Percentiles rank a stretch among this genome's conserved stretches.
Conservation (phyloP, 1,140 invertebrate species). For the Diachasma alloeum region DNA sequence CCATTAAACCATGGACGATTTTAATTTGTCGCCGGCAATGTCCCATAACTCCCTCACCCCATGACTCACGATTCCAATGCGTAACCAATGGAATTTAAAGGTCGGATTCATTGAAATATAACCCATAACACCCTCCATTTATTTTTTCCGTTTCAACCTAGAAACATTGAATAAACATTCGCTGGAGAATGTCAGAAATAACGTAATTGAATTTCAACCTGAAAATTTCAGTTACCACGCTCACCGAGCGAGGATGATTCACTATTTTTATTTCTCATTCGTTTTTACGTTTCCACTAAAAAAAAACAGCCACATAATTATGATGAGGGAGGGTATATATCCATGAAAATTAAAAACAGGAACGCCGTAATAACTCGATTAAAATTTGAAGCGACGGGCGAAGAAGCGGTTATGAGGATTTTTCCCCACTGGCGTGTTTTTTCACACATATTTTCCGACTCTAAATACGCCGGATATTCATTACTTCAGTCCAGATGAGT, state of each 20-base stretch:
- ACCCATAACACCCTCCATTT: neutral
- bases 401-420: neutral
- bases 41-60: neutral
- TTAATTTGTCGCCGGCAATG: slow-evolving; percentile 37
- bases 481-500: neutral
- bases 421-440: neutral
- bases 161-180: neutral
- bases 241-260: neutral
- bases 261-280: neutral
- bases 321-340: neutral
- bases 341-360: neutral
- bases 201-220: neutral
- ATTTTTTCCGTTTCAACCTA: neutral
- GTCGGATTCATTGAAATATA: slow-evolving; percentile 26
- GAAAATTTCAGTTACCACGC: neutral
- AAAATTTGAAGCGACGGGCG: neutral
- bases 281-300: neutral
- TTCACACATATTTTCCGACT: no score
- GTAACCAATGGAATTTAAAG: slow-evolving; percentile 29
- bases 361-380: neutral
- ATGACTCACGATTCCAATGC: slow-evolving; percentile 28
- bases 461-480: no score
- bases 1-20: slow-evolving; percentile 46
- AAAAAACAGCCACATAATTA: neutral
- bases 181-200: neutral